phyloP scores from a whole-genome alignment of 1,140 invertebrate species.

The Papilio dardanus region DNA sequence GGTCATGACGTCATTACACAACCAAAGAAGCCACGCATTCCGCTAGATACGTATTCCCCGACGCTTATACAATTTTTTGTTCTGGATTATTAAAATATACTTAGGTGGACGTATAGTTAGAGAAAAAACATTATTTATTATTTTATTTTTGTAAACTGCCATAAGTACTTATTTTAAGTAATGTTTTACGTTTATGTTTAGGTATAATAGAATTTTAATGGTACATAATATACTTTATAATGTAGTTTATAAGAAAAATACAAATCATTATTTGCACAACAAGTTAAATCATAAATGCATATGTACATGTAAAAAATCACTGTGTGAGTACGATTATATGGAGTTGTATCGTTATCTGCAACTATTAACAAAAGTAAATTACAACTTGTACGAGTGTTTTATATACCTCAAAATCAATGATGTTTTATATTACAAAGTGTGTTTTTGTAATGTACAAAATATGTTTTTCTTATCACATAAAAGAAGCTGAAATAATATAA shows the following conservation, averaged over 20 bases:
- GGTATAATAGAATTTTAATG: slow-evolving; percentile 19
- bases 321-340: no score
- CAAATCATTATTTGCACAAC: slow-evolving; percentile 1
- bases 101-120: slow-evolving; percentile 4
- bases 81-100: neutral
- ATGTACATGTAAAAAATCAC: no score
- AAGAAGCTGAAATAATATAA: neutral
- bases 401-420: neutral
- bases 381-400: no score
- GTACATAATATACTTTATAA: slow-evolving; percentile 21
- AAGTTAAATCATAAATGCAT: no score
- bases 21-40: slow-evolving; percentile 51
- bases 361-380: no score
- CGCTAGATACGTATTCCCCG: neutral
- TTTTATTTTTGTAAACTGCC: slow-evolving; percentile 60
- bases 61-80: neutral
- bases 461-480: neutral
- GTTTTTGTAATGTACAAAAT: slow-evolving; percentile 1
- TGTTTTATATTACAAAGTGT: neutral
- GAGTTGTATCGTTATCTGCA: no score
- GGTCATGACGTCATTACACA: slow-evolving; percentile 39
- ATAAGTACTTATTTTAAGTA: slow-evolving; percentile 58
- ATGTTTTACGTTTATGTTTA: slow-evolving; percentile 24
- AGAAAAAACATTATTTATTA: slow-evolving; percentile 62
- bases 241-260: slow-evolving; percentile 6